These are phyloP conservation scores for Montipora capricornis DNA, from an alignment of 64 coral and sea anemone species.

Conservation along the genomic window DNA sequence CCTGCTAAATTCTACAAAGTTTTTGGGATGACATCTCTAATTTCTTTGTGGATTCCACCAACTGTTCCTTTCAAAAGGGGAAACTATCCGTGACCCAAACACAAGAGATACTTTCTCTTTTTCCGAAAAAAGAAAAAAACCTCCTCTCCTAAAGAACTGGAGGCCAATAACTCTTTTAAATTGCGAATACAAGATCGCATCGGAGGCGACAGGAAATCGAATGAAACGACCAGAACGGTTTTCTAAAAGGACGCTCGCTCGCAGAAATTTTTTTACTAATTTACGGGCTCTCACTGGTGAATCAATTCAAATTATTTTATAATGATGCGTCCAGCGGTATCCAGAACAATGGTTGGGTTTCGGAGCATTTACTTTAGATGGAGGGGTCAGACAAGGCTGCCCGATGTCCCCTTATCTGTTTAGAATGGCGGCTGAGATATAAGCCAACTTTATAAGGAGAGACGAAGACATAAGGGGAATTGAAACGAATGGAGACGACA, in stretches of 20 bases:
- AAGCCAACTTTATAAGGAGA: background rate
- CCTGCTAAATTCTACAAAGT: background rate
- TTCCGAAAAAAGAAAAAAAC: background rate
- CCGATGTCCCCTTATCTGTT: slow-evolving; percentile 5
- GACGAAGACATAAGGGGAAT: background rate
- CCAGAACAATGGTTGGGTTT: slow-evolving; percentile 2
- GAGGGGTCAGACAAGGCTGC: background rate
- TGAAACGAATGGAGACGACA: background rate
- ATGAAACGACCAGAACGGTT: background rate
- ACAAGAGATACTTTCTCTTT: background rate
- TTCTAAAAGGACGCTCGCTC: background rate
- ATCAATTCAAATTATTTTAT: background rate
- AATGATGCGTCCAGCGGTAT: background rate
- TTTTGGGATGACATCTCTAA: background rate
- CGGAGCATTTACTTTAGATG: background rate
- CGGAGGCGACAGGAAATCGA: background rate
- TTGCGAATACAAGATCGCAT: background rate
- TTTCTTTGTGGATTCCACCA: background rate
- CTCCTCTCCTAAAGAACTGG: slow-evolving; percentile 10
- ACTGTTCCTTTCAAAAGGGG: background rate
- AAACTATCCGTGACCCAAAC: background rate
- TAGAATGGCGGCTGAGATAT: background rate
- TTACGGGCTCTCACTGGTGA: too few species aligned
- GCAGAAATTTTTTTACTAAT: too few species aligned
- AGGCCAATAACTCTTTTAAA: background rate